Conservation (phyloP, 2,888 invertebrate species). For the Phasia obesa region DNA sequence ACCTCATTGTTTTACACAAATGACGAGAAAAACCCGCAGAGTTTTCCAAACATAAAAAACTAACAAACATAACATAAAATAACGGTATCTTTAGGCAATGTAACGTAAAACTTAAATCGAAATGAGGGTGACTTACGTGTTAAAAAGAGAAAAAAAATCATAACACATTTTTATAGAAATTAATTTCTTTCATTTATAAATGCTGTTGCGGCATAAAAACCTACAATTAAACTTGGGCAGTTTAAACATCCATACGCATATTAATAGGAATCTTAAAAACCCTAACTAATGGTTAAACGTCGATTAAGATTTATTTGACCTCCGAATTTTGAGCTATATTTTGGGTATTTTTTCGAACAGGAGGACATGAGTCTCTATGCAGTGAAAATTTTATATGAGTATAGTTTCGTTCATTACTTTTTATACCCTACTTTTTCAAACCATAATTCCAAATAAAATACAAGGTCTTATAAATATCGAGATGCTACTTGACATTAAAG, state of each 20-base stretch:
- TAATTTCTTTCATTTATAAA: background rate
- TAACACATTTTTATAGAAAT: background rate
- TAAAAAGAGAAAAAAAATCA: background rate
- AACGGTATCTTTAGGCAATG: slow-evolving; percentile 1
- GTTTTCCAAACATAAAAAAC: slow-evolving; percentile 6
- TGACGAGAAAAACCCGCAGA: slow-evolving; percentile 46
- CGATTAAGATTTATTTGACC: too few relatives aligned
- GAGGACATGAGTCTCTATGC: too few relatives aligned
- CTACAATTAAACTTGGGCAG: background rate
- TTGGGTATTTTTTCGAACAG: too few relatives aligned
- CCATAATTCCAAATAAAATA: too few relatives aligned
- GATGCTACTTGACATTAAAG: too few relatives aligned
- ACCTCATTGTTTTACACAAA: slow-evolving; percentile 51
- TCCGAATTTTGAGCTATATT: too few relatives aligned
- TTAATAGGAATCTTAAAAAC: background rate
- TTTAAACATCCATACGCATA: background rate
- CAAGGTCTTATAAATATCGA: too few relatives aligned
- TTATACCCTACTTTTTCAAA: too few relatives aligned
- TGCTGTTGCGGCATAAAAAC: slow-evolving; percentile 26
- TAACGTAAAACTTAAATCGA: slow-evolving; percentile 11
- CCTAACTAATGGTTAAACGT: too few relatives aligned
- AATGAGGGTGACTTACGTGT: slow-evolving; percentile 48
- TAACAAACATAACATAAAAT: background rate
- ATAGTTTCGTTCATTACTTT: too few relatives aligned
- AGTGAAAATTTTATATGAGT: too few relatives aligned